phyloP scores from a whole-genome alignment of 2,797 vertebrate genomes.

The Phyllotis vaccarum region DNA sequence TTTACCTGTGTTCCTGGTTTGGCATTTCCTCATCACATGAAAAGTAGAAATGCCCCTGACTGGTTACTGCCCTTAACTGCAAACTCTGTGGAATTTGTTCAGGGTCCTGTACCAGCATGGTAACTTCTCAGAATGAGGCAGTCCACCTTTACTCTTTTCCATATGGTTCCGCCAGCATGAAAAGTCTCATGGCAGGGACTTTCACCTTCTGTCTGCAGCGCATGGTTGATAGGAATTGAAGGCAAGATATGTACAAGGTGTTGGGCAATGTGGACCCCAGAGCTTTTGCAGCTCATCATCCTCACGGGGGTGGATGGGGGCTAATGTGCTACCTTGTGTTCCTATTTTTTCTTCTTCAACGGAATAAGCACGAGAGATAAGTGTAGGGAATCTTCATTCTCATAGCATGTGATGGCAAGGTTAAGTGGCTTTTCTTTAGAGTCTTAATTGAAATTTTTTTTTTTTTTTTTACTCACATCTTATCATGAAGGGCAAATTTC shows the following conservation, averaged over 20 bases:
- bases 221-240: neutral
- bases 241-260: neutral
- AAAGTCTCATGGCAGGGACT: neutral
- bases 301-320: accelerated
- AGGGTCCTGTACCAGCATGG: neutral
- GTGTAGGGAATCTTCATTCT: neutral
- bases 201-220: neutral
- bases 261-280: neutral
- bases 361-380: conserved; percentile 30
- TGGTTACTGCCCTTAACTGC: neutral
- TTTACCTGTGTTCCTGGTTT: neutral
- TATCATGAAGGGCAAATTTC: conserved; percentile 44
- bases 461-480: neutral
- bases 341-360: neutral
- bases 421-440: conserved; percentile 12
- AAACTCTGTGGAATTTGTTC: neutral
- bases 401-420: neutral
- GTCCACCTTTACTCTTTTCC: accelerated
- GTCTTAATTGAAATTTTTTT: conserved; percentile 61
- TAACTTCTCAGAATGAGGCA: accelerated
- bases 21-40: neutral
- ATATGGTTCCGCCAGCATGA: neutral
- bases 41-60: neutral
- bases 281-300: accelerated
- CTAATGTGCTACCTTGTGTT: neutral